These are phyloP conservation scores for Apteryx mantelli DNA, from an alignment of 2,113 vertebrate species.

Conservation along the genomic window DNA sequence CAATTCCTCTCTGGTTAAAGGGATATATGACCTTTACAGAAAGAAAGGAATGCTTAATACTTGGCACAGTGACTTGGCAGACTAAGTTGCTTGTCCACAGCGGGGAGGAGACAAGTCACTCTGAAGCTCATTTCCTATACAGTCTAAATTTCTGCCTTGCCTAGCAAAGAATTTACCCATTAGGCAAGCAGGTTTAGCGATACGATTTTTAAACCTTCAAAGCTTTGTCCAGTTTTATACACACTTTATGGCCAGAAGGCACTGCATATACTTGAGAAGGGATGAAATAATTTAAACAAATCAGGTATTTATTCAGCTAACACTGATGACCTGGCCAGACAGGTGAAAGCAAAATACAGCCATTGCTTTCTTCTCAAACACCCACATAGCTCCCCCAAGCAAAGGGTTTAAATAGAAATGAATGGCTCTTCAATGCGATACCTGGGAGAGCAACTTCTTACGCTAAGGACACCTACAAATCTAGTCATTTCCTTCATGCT, in stretches of 20 bases:
- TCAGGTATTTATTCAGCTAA: not conserved
- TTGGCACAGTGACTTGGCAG: not conserved
- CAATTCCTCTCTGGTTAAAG: not conserved
- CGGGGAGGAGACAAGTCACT: not conserved
- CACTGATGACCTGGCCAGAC: not conserved
- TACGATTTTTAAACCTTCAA: not conserved
- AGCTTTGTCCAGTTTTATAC: not conserved
- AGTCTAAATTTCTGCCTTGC: not conserved
- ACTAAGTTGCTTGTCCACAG: not conserved
- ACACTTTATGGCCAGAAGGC: not conserved
- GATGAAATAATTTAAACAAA: not conserved
- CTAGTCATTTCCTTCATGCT: not conserved
- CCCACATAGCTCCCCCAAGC: not conserved
- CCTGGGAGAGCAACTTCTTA: not conserved
- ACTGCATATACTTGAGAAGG: not conserved
- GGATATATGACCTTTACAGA: not conserved
- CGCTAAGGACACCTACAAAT: not conserved
- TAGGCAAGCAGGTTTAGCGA: not conserved
- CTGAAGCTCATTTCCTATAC: not conserved
- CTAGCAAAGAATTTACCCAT: not conserved
- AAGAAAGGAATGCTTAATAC: not conserved
- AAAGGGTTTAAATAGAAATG: not conserved
- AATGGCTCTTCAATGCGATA: not conserved
- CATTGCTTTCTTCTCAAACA: not conserved
- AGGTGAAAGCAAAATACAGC: not conserved